Evolutionary conservation across 2,113 vertebrate species (phyloP).

Genomic region (Antigone vipio): DNA sequence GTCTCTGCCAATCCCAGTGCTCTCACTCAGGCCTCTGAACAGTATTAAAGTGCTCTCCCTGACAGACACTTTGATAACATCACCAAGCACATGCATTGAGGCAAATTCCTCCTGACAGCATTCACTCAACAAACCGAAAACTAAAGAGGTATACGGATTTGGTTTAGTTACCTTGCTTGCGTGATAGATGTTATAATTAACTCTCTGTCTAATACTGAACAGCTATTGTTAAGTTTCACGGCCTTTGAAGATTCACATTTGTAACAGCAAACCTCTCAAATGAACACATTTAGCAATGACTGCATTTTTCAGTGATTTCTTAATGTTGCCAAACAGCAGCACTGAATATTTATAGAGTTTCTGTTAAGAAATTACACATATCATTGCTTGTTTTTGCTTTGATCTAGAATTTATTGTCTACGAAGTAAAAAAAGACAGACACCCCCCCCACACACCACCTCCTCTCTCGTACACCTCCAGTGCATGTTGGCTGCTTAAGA

Average conservation of each 20-base stretch:
- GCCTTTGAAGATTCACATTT: conserved; percentile 53
- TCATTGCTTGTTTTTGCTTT: conserved; percentile 29
- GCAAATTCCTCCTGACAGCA: conserved; percentile 55
- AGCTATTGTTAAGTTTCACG: background rate
- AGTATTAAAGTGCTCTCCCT: background rate
- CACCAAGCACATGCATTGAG: conserved; percentile 22
- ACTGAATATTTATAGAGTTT: conserved; percentile 28
- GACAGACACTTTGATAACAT: conserved; percentile 53
- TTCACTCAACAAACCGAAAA: conserved; percentile 42
- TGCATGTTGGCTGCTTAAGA: background rate
- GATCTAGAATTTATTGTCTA: conserved; percentile 47
- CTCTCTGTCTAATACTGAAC: conserved; percentile 10
- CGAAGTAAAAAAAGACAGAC: background rate
- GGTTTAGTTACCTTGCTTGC: background rate
- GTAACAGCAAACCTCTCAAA: conserved; percentile 38
- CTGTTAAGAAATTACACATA: conserved; percentile 60
- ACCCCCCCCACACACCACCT: background rate
- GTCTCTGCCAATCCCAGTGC: background rate
- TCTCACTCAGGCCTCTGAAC: background rate
- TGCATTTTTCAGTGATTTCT: conserved; percentile 43
- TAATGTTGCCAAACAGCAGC: conserved; percentile 16
- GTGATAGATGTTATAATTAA: conserved; percentile 25
- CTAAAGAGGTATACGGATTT: background rate
- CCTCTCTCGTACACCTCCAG: background rate
- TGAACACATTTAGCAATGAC: conserved; percentile 44